These are phyloP conservation scores for Sylvicola cinctus DNA, from an alignment of 2,888 invertebrate species.

Conservation along the genomic window DNA sequence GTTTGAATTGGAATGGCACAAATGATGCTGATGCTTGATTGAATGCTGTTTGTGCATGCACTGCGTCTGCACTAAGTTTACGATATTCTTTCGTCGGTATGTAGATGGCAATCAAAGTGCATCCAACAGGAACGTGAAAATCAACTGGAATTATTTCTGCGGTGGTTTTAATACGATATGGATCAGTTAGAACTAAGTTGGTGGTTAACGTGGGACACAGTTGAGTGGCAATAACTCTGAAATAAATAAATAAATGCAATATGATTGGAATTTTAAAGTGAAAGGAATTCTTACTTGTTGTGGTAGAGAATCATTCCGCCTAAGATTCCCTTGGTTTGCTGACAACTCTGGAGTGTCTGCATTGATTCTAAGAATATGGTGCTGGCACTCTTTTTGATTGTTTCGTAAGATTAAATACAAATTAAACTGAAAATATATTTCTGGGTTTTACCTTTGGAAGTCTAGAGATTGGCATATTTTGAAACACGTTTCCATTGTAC, in stretches of 20 bases:
- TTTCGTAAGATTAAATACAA: constrained; percentile 5
- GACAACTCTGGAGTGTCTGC: constrained; percentile 67
- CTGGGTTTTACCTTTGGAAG: constrained; percentile 47
- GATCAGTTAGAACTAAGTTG: constrained; percentile 60
- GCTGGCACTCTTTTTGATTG: constrained; percentile 50
- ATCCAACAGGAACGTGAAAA: constrained; percentile 59
- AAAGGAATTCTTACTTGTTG: constrained; percentile 43
- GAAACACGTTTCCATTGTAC: constrained; percentile 65
- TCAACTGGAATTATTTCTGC: constrained; percentile 43
- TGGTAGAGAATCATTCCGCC: constrained; percentile 75
- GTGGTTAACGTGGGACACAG: constrained; percentile 54
- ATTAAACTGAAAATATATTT: constrained; percentile 5
- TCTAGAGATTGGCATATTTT: constrained; percentile 57
- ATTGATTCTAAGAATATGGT: constrained; percentile 73
- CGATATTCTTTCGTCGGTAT: constrained; percentile 41
- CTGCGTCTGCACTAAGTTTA: constrained; percentile 27
- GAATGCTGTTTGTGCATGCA: constrained; percentile 23
- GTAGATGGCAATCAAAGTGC: constrained; percentile 60
- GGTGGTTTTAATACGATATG: constrained; percentile 62
- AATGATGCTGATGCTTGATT: constrained; percentile 5
- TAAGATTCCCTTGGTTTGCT: constrained; percentile 54
- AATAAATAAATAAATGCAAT: constrained; percentile 11
- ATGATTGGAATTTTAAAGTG: constrained; percentile 1
- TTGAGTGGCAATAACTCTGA: constrained; percentile 63
- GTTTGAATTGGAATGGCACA: constrained; percentile 20